These are phyloP conservation scores for Antechinus stuartii DNA, from an alignment of 2,113 vertebrate genomes.

Conservation along the genomic window DNA sequence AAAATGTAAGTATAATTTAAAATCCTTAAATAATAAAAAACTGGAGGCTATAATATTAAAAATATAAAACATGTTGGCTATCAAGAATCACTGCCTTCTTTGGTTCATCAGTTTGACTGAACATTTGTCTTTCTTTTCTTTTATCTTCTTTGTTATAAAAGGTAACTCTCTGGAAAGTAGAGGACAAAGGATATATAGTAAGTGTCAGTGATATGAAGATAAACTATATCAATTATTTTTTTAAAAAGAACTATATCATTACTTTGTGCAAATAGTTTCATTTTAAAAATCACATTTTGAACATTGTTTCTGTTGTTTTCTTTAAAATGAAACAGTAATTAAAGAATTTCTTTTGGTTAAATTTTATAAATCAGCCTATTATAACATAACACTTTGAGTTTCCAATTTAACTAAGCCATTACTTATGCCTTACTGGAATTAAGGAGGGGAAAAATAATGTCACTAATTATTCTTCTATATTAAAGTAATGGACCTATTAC, in stretches of 20 bases:
- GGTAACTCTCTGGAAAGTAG: neutral
- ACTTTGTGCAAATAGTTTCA: neutral
- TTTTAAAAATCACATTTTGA: neutral
- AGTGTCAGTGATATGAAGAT: neutral
- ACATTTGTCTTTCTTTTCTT: neutral
- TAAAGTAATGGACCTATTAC: rapidly evolving
- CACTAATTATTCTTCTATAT: neutral
- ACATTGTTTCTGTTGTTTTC: neutral
- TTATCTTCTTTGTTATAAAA: neutral
- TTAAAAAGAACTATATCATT: neutral
- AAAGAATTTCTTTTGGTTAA: neutral
- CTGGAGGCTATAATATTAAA: neutral
- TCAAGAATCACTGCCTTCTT: neutral
- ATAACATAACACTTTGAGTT: neutral
- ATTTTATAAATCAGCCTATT: neutral
- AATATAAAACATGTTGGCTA: neutral
- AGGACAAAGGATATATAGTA: neutral
- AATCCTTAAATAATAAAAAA: neutral
- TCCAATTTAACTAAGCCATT: neutral
- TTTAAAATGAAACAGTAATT: neutral
- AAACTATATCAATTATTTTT: neutral
- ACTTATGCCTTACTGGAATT: neutral
- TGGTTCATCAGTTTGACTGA: neutral
- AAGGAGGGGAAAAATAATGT: neutral
- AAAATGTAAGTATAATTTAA: neutral